These are phyloP conservation scores for Caenorhabditis sp. DNA, from an alignment of 2,888 invertebrate species.

Conservation along the genomic window DNA sequence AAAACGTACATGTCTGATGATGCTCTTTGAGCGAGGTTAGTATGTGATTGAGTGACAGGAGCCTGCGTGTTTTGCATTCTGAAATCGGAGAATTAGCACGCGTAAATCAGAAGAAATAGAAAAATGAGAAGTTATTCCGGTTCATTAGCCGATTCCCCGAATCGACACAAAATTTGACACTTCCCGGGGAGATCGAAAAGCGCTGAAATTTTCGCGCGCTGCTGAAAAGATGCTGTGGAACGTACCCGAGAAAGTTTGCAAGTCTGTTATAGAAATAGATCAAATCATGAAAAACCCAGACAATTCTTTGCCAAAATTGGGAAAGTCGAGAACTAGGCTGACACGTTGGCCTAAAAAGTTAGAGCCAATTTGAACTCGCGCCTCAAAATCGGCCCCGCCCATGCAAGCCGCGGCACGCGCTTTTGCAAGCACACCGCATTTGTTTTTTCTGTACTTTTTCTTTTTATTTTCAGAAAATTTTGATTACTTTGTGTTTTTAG, in stretches of 20 bases:
- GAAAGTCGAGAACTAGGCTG: background rate
- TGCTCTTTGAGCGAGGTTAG: conserved; percentile 41
- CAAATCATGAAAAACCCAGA: background rate
- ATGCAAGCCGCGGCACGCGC: conserved; percentile 21
- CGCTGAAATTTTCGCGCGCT: background rate
- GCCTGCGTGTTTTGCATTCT: conserved; percentile 64
- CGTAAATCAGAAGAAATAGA: background rate
- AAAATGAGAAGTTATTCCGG: background rate
- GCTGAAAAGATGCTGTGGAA: background rate
- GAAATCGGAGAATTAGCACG: conserved; percentile 14
- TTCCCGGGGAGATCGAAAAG: background rate
- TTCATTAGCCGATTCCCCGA: too few species aligned
- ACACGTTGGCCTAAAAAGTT: conserved; percentile 25
- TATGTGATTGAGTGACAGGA: conserved; percentile 19
- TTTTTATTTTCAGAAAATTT: background rate
- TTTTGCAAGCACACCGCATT: conserved; percentile 36
- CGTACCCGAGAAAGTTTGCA: background rate
- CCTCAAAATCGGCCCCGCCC: conserved; percentile 23
- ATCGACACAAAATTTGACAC: too few species aligned
- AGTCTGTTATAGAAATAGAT: background rate
- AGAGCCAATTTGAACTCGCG: conserved; percentile 41
- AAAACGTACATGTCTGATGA: conserved; percentile 70
- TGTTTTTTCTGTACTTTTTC: conserved; percentile 6
- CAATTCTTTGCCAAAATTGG: background rate
- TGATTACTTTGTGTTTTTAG: too few species aligned